A percentile compares a stretch with the other conserved stretches of the same genome.
phyloP scores from a whole-genome alignment of 2,113 vertebrate genomes.

The Caloenas nicobarica region DNA sequence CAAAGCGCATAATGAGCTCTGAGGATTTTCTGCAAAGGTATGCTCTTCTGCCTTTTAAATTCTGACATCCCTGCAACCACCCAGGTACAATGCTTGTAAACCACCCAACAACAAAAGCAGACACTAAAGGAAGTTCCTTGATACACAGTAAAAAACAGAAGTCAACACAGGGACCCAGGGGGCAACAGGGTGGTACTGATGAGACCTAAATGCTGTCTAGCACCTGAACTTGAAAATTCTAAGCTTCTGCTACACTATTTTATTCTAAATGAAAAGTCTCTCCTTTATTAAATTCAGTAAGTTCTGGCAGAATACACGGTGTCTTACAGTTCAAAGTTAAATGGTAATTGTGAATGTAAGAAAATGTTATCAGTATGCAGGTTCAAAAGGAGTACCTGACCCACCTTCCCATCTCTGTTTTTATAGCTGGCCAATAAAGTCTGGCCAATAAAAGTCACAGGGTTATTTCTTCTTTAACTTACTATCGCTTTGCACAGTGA shows the following conservation, averaged over 20 bases:
- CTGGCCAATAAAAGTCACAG: not conserved
- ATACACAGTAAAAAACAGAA: not conserved
- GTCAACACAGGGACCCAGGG: not conserved
- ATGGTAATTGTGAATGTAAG: not conserved
- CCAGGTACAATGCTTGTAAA: accelerated
- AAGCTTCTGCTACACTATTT: not conserved
- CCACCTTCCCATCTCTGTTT: not conserved
- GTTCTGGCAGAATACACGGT: not conserved
- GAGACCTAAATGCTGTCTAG: not conserved
- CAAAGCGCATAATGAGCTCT: not conserved
- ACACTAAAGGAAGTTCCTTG: not conserved
- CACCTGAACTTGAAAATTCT: not conserved
- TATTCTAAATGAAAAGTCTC: not conserved
- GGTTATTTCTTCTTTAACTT: not conserved
- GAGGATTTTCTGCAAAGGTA: not conserved
- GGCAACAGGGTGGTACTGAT: not conserved
- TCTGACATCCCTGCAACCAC: not conserved
- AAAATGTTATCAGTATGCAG: not conserved
- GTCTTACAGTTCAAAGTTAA: not conserved
- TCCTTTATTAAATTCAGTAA: not conserved
- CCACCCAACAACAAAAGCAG: not conserved
- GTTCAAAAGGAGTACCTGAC: not conserved
- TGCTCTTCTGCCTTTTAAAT: not conserved
- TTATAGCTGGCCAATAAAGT: accelerated
- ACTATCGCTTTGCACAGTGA: not conserved